phyloP scores from a whole-genome alignment of 2,888 invertebrate genomes.

The Drosophila paramelanica region DNA sequence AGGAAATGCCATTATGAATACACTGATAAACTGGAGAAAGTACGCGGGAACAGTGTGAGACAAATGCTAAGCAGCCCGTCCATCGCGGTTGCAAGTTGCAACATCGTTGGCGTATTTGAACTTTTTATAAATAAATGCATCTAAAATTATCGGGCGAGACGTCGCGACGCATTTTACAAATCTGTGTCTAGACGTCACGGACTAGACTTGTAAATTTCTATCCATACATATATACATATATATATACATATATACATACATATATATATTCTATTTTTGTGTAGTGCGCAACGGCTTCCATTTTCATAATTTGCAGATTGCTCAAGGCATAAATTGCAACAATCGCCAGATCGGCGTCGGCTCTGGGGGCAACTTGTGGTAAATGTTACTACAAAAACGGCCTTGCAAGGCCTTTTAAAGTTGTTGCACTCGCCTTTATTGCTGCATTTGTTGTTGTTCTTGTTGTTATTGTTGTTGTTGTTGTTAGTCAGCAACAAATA shows the following conservation, averaged over 20 bases:
- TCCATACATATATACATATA: not conserved
- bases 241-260: not conserved
- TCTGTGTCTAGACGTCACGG: constrained; percentile 59
- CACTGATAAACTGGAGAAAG: not conserved
- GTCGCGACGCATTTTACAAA: constrained; percentile 69
- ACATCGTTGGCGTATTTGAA: constrained; percentile 47
- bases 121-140: constrained; percentile 55
- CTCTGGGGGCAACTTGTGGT: constrained; percentile 22
- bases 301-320: constrained; percentile 48
- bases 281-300: constrained; percentile 23
- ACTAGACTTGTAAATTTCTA: too few species aligned
- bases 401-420: constrained; percentile 84
- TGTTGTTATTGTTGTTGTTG: constrained; percentile 28
- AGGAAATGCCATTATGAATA: too few species aligned
- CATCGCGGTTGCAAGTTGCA: constrained; percentile 5
- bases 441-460: constrained; percentile 15
- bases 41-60: constrained; percentile 24
- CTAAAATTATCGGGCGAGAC: constrained; percentile 67
- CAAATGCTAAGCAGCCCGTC: constrained; percentile 33
- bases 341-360: constrained; percentile 13
- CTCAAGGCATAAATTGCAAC: constrained; percentile 15
- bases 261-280: constrained; percentile 59
- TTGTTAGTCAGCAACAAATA: constrained; percentile 39
- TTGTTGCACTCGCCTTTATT: constrained; percentile 69
- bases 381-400: constrained; percentile 67